These are phyloP conservation scores for Poecilia picta DNA, from an alignment of 2,797 vertebrate species.

Conservation along the genomic window DNA sequence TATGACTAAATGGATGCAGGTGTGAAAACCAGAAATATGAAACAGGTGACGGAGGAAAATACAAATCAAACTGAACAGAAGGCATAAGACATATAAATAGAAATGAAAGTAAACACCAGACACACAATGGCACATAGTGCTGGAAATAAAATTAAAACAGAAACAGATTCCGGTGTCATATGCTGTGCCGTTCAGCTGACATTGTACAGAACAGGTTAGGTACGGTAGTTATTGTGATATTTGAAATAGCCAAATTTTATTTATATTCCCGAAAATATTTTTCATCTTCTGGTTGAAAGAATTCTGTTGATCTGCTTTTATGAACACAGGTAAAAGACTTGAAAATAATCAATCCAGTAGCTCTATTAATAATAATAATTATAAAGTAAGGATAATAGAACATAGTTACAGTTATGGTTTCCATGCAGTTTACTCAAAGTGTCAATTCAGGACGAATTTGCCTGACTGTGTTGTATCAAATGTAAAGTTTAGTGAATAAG, in stretches of 20 bases:
- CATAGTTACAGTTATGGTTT: background rate
- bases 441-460: background rate
- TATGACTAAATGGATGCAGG: background rate
- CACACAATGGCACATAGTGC: background rate
- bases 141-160: background rate
- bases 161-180: background rate
- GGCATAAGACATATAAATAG: background rate
- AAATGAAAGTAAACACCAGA: background rate
- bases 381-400: background rate
- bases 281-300: background rate
- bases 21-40: background rate
- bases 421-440: background rate
- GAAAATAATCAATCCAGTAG: background rate
- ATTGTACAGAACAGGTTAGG: background rate
- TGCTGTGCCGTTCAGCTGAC: background rate
- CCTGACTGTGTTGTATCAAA: background rate
- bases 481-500: background rate
- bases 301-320: background rate
- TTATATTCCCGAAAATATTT: background rate
- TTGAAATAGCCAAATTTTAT: background rate
- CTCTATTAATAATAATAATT: background rate
- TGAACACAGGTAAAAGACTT: background rate
- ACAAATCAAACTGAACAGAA: background rate
- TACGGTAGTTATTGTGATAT: slow-evolving; percentile 1
- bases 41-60: background rate